Evolutionary conservation across 1,140 invertebrate species (phyloP).

Genomic region (Pseudomyrmex pallidus): DNA sequence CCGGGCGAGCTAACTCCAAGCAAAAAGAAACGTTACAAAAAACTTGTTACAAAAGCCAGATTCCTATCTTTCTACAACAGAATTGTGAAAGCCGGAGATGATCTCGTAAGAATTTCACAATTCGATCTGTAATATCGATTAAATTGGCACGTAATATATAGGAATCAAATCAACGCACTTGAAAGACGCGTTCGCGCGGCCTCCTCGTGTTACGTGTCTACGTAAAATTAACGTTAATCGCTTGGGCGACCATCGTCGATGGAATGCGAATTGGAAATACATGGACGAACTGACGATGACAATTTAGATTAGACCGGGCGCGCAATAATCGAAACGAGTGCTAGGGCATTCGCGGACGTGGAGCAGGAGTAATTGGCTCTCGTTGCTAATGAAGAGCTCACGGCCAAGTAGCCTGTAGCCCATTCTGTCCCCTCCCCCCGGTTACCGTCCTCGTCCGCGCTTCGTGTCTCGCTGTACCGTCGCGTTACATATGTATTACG

Average conservation of each 20-base stretch:
- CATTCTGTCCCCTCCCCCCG: conserved; percentile 71
- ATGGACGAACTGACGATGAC: conserved; percentile 52
- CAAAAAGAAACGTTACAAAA: too few relatives aligned
- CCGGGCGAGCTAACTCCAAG: too few relatives aligned
- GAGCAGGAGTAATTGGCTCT: conserved; percentile 69
- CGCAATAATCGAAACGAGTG: conserved; percentile 68
- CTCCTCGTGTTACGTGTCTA: conserved; percentile 7
- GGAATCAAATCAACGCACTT: not conserved
- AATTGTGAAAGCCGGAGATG: not conserved
- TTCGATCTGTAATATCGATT: not conserved
- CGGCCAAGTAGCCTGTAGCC: conserved; percentile 78
- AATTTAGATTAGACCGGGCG: conserved; percentile 61
- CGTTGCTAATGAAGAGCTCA: conserved; percentile 80
- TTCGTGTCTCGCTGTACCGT: conserved; percentile 62
- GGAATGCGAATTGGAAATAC: conserved; percentile 14
- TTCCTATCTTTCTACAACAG: not conserved
- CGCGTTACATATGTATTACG: conserved; percentile 81
- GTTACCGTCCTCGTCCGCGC: conserved; percentile 60
- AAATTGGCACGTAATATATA: not conserved
- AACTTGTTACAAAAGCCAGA: not conserved
- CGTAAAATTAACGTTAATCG: conserved; percentile 28
- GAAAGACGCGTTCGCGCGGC: not conserved
- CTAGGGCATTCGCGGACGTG: conserved; percentile 31
- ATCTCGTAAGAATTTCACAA: not conserved
- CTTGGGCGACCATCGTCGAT: conserved; percentile 12